Evolutionary conservation across 2,888 invertebrate species (phyloP).

Genomic region (Lamellibrachia columna): DNA sequence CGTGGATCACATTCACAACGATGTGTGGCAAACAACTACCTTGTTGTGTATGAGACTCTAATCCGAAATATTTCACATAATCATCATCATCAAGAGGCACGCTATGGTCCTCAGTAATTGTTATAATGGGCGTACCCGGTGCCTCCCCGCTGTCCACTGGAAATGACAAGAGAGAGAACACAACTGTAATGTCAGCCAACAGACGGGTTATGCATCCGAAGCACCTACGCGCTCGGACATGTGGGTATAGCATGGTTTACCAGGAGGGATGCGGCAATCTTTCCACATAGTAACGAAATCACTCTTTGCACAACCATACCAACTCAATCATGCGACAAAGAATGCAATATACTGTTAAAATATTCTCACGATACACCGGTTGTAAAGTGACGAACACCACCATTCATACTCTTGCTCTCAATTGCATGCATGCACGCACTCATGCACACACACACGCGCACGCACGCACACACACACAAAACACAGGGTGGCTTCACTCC

Average conservation of each 20-base stretch:
- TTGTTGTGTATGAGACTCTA: conserved; percentile 32
- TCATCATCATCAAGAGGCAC: conserved; percentile 52
- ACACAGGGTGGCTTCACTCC: neutral
- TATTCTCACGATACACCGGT: neutral
- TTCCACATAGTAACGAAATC: neutral
- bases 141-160: neutral
- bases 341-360: neutral
- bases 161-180: conserved; percentile 6
- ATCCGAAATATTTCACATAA: conserved; percentile 46
- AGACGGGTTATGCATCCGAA: neutral
- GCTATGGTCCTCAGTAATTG: conserved; percentile 51
- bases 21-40: neutral
- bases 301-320: neutral
- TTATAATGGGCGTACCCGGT: conserved; percentile 43
- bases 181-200: neutral
- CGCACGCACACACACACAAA: neutral
- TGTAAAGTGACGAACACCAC: neutral
- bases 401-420: neutral
- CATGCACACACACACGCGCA: neutral
- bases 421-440: neutral
- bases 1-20: neutral
- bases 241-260: neutral
- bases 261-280: neutral
- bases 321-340: neutral
- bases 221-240: neutral